Percentiles rank a stretch among this genome's conserved stretches.
phyloP scores from a whole-genome alignment of 2,888 invertebrate genomes.

The Orthosia cruda region DNA sequence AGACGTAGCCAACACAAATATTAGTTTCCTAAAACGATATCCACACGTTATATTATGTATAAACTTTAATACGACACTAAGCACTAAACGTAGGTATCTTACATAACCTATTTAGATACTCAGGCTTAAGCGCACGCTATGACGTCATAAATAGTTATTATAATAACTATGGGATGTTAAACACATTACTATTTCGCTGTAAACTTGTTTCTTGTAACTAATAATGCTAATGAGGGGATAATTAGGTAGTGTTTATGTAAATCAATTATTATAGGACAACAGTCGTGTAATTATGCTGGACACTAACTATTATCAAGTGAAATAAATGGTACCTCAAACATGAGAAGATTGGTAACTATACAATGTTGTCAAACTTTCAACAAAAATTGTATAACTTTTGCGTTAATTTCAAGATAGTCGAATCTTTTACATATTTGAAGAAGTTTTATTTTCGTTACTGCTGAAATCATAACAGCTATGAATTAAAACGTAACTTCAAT shows the following conservation, averaged over 20 bases:
- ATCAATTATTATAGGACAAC: not conserved
- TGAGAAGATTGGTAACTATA: too few species aligned
- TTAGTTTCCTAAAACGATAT: slow-evolving; percentile 16
- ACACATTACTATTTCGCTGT: slow-evolving; percentile 12
- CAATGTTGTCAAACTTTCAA: too few species aligned
- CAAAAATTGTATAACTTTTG: too few species aligned
- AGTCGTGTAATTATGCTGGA: not conserved
- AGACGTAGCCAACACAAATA: slow-evolving; percentile 5
- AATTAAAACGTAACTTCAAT: too few species aligned
- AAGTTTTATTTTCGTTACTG: too few species aligned
- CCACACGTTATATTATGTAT: slow-evolving; percentile 14
- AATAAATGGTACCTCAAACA: not conserved
- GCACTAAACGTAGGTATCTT: slow-evolving; percentile 21
- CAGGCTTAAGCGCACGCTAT: slow-evolving; percentile 18
- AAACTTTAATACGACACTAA: slow-evolving; percentile 48
- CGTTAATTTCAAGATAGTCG: too few species aligned
- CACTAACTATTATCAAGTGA: not conserved
- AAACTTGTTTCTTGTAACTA: not conserved
- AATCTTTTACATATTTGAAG: too few species aligned
- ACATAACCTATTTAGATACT: slow-evolving; percentile 43
- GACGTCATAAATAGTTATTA: slow-evolving; percentile 44
- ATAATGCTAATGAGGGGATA: not conserved
- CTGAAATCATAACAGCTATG: too few species aligned
- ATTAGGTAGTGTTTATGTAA: not conserved
- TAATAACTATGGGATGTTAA: slow-evolving; percentile 16